These are phyloP conservation scores for Cuniculus paca DNA, from an alignment of 2,797 vertebrate species.

Conservation along the genomic window DNA sequence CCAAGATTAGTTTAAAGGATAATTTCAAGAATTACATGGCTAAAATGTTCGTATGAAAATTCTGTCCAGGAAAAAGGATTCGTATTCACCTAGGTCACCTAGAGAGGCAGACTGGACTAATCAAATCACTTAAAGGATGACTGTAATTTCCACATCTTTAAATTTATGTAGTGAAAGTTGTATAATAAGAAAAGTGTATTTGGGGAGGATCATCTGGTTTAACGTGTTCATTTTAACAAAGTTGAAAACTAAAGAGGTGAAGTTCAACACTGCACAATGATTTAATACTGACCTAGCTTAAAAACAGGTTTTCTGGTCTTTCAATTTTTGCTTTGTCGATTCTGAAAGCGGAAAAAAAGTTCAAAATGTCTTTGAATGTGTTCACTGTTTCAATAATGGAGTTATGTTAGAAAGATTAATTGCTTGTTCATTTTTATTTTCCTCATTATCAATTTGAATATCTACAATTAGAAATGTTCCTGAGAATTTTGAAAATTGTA, in stretches of 20 bases:
- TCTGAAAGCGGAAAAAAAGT: not conserved
- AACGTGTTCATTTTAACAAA: constrained; percentile 34
- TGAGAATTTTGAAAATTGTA: not conserved
- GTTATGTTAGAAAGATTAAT: constrained; percentile 16
- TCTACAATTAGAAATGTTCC: not conserved
- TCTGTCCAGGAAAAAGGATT: constrained; percentile 30
- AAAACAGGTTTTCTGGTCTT: not conserved
- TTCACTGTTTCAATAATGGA: not conserved
- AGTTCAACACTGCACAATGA: not conserved
- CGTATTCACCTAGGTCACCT: constrained; percentile 4
- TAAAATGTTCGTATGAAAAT: constrained; percentile 5
- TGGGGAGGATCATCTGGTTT: not conserved
- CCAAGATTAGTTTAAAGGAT: constrained; percentile 1
- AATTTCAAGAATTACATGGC: constrained; percentile 41
- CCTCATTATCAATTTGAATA: not conserved
- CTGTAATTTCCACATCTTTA: constrained; percentile 60
- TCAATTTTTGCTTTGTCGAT: not conserved
- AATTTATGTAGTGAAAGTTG: constrained; percentile 47
- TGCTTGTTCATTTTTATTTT: constrained; percentile 12
- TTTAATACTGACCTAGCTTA: not conserved
- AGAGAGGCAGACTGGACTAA: not conserved
- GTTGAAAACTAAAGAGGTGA: not conserved
- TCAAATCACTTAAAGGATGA: constrained; percentile 44
- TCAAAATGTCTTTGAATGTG: not conserved
- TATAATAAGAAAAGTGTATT: constrained; percentile 31